Percentiles rank a stretch among this genome's conserved stretches.
These are phyloP conservation scores for Linurgus olivaceus DNA, from an alignment of 2,797 vertebrate genomes.

Conservation along the genomic window DNA sequence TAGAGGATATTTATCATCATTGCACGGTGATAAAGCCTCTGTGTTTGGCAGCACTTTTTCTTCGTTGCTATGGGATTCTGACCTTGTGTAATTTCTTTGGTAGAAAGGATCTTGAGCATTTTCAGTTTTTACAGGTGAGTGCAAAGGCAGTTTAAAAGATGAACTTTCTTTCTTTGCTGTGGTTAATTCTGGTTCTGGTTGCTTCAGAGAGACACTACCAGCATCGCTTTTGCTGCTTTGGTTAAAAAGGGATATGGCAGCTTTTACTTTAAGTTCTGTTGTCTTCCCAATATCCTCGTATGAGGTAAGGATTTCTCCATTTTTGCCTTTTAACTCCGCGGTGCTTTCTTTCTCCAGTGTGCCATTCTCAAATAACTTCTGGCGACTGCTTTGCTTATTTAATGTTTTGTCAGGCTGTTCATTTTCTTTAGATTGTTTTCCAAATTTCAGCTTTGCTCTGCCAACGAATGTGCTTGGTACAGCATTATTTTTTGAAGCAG, in stretches of 20 bases:
- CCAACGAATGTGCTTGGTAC: constrained; percentile 76
- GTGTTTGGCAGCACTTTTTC: background rate
- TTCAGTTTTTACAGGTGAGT: constrained; percentile 13
- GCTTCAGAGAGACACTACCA: constrained; percentile 7
- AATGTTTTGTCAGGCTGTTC: constrained; percentile 67
- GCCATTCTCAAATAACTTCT: constrained; percentile 58
- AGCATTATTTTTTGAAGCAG: constrained; percentile 63
- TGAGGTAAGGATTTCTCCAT: constrained; percentile 12
- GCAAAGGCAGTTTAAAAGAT: background rate
- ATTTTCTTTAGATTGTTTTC: constrained; percentile 73
- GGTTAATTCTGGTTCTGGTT: background rate
- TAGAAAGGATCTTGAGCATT: background rate
- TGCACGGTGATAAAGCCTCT: background rate
- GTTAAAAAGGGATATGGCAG: constrained; percentile 26
- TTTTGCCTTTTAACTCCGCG: constrained; percentile 48
- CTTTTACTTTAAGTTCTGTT: constrained; percentile 48
- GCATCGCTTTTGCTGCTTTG: constrained; percentile 47
- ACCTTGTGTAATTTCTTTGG: background rate
- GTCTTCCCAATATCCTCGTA: constrained; percentile 1
- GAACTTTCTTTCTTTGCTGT: constrained; percentile 35
- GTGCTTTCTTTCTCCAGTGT: constrained; percentile 45
- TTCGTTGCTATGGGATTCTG: background rate
- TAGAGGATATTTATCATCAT: background rate
- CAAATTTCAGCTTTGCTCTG: constrained; percentile 77
- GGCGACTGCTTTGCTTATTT: constrained; percentile 54